phyloP scores from a whole-genome alignment of 2,888 invertebrate species.

The Eugnorisma glareosa region DNA sequence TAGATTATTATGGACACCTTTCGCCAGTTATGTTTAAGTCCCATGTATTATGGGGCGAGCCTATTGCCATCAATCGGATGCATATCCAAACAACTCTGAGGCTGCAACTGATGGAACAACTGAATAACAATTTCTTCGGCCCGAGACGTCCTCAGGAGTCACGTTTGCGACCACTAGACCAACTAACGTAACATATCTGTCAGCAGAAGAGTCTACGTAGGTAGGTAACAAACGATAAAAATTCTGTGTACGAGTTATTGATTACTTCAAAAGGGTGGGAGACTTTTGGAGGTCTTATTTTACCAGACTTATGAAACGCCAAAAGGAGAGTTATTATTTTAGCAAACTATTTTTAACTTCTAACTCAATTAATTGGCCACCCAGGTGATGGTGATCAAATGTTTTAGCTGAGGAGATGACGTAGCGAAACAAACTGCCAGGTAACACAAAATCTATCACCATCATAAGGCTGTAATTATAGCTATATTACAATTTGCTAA shows the following conservation, averaged over 20 bases:
- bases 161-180: background rate
- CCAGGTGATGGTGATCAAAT: too few relatives aligned
- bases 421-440: background rate
- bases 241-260: too few relatives aligned
- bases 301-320: too few relatives aligned
- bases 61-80: background rate
- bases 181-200: background rate
- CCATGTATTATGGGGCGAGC: too few relatives aligned
- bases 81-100: background rate
- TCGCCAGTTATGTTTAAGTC: background rate
- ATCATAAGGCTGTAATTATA: background rate
- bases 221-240: too few relatives aligned
- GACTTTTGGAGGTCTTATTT: too few relatives aligned
- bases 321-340: too few relatives aligned
- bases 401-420: too few relatives aligned
- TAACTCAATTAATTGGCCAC: too few relatives aligned
- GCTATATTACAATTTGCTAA: background rate
- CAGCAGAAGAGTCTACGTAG: too few relatives aligned
- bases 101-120: background rate
- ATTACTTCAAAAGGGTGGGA: too few relatives aligned
- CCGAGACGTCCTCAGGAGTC: background rate
- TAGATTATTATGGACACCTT: background rate
- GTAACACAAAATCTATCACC: background rate
- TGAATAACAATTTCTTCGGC: background rate
- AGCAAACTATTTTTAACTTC: too few relatives aligned